Evolutionary conservation across 2,113 vertebrate genomes (phyloP), one percentile per base, ranked within the genome.

Genomic region (Mesitornis unicolor): DNA sequence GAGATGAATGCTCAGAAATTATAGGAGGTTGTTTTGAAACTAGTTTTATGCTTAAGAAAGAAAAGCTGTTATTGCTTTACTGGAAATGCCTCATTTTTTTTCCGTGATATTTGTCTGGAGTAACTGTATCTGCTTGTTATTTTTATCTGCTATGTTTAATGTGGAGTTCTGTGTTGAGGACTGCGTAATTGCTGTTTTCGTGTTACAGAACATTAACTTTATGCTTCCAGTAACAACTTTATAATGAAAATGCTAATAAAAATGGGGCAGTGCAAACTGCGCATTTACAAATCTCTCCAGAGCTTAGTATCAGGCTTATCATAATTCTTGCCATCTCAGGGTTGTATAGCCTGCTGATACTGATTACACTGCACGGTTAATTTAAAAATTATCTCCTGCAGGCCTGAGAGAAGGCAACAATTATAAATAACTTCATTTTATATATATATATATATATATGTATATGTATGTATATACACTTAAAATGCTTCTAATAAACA

Each of bases 231-330:
- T 91, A 96, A 96, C 59, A 96, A 91, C 84, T 95, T 93, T 61
- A 71, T 94, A 94, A 96, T 96, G 91, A 91, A 96, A 96, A 91
- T 50, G 81, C 87, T 96, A 90, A 95, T 94, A 96, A 89, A 96
- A 95, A 87, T 28, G 47, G 59, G 70, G 25, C 82, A 79, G 13
- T 45, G 75, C 78, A 91, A 91, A 84, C 75, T 50, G 43, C 61
- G 71, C 33, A 77, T n/a, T 82, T 94, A 91, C 48, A 95, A 85
- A 89, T 91, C 60, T 95, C 84, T 94, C 57, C 50, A 93, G 78
- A 89, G 75, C 91, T 95, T 93, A 95, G 48, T 54, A 25, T 51
- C 47, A 91, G 63, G 82, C 54, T 89, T 94, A 89, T 61, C 82
- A 74, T 87, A 93, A 94, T 91, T 96, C 94, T 87, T 94, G 84